Percentiles rank a stretch among this genome's conserved stretches.
Evolutionary conservation across 1,140 invertebrate species (phyloP).

Genomic region (Camponotus vicinus): DNA sequence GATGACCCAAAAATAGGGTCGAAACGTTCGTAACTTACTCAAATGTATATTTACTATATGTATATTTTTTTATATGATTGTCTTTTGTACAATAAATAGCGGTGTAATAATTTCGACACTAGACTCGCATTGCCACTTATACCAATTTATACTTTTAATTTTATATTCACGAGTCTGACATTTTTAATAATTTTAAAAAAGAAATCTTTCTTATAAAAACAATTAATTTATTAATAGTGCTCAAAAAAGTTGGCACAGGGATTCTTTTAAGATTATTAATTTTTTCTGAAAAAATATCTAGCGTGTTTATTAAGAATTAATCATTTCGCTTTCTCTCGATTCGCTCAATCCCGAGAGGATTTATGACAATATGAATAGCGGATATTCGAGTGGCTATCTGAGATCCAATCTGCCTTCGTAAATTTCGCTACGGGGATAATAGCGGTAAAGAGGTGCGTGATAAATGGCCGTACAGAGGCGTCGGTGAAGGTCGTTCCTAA

Average conservation of each 20-base stretch:
- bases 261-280: neutral
- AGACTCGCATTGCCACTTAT: too few relatives aligned
- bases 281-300: neutral
- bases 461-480: constrained; percentile 33
- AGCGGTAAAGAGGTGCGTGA: constrained; percentile 52
- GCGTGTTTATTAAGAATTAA: neutral
- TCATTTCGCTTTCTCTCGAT: neutral
- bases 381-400: neutral
- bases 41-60: too few relatives aligned
- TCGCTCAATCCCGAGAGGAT: neutral
- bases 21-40: too few relatives aligned
- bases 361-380: constrained; percentile 11
- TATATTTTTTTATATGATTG: too few relatives aligned
- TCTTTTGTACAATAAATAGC: too few relatives aligned
- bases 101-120: too few relatives aligned
- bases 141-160: too few relatives aligned
- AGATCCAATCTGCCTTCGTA: constrained; percentile 32
- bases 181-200: too few relatives aligned
- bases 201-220: neutral
- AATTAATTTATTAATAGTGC: too few relatives aligned
- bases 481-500: constrained; percentile 50
- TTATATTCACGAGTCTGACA: too few relatives aligned
- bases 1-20: too few relatives aligned
- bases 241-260: too few relatives aligned
- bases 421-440: constrained; percentile 22